Conservation (phyloP, 2,113 vertebrate species). For the Ginglymostoma cirratum region DNA sequence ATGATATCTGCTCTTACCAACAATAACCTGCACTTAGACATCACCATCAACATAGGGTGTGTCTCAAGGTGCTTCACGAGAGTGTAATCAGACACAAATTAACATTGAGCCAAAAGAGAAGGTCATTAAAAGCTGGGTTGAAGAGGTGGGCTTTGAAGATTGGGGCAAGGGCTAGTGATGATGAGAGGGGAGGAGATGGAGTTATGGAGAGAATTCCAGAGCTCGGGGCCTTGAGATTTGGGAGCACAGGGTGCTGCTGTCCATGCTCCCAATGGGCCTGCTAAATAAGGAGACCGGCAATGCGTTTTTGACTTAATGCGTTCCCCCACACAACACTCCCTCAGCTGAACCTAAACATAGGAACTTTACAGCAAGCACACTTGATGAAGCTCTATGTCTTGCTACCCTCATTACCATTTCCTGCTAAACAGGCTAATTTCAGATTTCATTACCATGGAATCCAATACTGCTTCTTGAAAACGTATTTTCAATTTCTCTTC, state of each 20-base stretch:
- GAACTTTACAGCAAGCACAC: background rate
- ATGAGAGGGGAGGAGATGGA: background rate
- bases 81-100: background rate
- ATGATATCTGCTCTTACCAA: too few relatives aligned
- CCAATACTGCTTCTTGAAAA: background rate
- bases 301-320: background rate
- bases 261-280: background rate
- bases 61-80: background rate
- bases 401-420: background rate
- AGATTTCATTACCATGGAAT: background rate
- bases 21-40: too few relatives aligned
- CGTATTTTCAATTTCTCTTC: background rate
- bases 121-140: background rate
- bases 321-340: background rate
- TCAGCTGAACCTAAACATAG: background rate
- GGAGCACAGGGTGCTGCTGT: background rate
- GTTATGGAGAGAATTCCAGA: background rate
- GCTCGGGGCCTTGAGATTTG: too few relatives aligned
- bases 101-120: background rate
- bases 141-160: background rate
- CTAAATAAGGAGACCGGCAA: background rate
- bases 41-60: too few relatives aligned
- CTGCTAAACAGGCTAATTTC: background rate
- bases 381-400: background rate
- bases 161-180: background rate